Base-by-base conservation (phyloP, 2,797 vertebrate species). In the Ctenopoma kingsleyae region DNA sequence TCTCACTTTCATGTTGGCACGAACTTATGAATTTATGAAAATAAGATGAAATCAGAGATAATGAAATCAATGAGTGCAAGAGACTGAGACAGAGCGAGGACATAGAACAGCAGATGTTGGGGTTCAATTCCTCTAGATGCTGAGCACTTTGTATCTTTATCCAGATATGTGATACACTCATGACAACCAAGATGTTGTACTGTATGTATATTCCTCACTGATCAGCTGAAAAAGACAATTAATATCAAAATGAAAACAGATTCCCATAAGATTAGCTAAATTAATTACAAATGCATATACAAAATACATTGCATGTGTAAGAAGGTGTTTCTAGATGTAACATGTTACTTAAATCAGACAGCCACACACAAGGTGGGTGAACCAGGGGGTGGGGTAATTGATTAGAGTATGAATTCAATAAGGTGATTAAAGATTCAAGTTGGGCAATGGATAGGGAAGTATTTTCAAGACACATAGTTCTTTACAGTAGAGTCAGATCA, bases 1-100 rank as follows among this genome's bases (percentile, higher is more conserved):
- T 58, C 46, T 70, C 47, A 23, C 44, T 80, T 55, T 74, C 62
- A 71, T 70, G 50, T 58, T 56, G 23, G 46, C 3, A 8, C 63
- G 43, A 56, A 66, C 32, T 67, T 56, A 32, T 65, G 51, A 72
- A 70, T 46, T 38, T 36, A 60, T 64, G 55, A 69, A 81, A 76
- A 71, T 53, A 60, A 50, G 51, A 78, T 0, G 1, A 62, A 57
- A 71, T 41, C n/a, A 53, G 65, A 72, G 46, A 43, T 53, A 38
- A 64, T 61, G 70, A 66, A 70, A 56, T 49, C 61, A 64, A 46
- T 51, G 50, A 44, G 55, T 40, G 25, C 23, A 32, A 40, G 56
- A 74, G 17, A 55, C 22, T 47, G 25, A 16, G 20, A 47, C 35
- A 22, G 43, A 30, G 20, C 10, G 11, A 40, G 40, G 58, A 35